Percentiles rank a stretch among this genome's conserved stretches.
phyloP scores from a whole-genome alignment of 2,888 invertebrate genomes.

The Tinea pellionella region DNA sequence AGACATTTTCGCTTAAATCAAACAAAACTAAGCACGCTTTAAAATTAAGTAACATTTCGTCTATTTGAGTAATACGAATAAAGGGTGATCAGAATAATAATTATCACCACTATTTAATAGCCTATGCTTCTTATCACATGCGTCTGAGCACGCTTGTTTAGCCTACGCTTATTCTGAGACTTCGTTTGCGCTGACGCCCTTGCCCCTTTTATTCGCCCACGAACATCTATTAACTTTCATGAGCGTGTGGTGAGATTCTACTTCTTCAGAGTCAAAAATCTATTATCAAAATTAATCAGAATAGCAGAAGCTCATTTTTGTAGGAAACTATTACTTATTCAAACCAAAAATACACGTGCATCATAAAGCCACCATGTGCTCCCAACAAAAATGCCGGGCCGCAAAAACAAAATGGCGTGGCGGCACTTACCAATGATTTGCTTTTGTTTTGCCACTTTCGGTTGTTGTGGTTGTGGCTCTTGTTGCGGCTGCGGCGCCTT shows the following conservation, averaged over 20 bases:
- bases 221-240: not conserved
- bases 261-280: no score
- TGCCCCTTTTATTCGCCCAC: not conserved
- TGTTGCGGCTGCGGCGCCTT: constrained; percentile 78
- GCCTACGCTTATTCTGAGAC: not conserved
- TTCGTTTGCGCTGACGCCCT: not conserved
- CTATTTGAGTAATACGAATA: no score
- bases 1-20: no score
- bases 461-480: constrained; percentile 74
- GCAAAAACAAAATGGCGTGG: constrained; percentile 60
- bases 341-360: not conserved
- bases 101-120: not conserved
- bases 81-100: not conserved
- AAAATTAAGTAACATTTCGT: no score
- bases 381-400: constrained; percentile 41
- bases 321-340: no score
- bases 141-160: no score
- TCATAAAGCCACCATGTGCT: constrained; percentile 46
- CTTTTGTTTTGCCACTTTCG: constrained; percentile 81
- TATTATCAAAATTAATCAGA: no score
- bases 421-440: constrained; percentile 85
- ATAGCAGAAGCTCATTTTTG: no score
- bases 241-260: not conserved
- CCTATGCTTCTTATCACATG: no score
- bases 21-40: no score